Conservation (phyloP, 2,113 vertebrate genomes). For the Nothoprocta perdicaria region DNA sequence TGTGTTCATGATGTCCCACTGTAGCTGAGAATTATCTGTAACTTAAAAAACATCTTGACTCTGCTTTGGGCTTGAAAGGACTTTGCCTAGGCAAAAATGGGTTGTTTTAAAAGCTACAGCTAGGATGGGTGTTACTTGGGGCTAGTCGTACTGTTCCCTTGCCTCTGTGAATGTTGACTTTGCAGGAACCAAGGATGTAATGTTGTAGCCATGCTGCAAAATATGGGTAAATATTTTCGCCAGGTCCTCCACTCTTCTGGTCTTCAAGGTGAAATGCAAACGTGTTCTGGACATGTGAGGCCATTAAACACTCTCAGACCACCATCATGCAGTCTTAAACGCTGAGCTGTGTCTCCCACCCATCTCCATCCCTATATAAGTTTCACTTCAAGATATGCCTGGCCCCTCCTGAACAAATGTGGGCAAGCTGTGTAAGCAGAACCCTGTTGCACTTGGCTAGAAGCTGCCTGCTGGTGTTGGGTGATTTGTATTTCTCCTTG, state of each 20-base stretch:
- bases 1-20: background rate
- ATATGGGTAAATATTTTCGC: background rate
- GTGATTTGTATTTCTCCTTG: background rate
- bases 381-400: background rate
- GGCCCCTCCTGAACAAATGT: background rate
- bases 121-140: background rate
- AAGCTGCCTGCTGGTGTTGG: background rate
- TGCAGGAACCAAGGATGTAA: background rate
- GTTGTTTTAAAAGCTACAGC: background rate
- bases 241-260: background rate
- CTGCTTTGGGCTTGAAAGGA: background rate
- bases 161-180: background rate
- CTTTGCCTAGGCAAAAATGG: background rate
- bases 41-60: background rate
- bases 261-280: background rate
- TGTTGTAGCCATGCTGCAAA: background rate
- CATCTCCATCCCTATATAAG: background rate
- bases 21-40: background rate
- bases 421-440: background rate
- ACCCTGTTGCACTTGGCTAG: background rate
- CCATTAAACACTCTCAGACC: background rate
- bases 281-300: background rate
- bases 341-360: background rate
- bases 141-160: background rate
- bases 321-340: background rate